Base-by-base conservation (phyloP, 2,888 invertebrate genomes). In the Melikaiella ostensackeni region DNA sequence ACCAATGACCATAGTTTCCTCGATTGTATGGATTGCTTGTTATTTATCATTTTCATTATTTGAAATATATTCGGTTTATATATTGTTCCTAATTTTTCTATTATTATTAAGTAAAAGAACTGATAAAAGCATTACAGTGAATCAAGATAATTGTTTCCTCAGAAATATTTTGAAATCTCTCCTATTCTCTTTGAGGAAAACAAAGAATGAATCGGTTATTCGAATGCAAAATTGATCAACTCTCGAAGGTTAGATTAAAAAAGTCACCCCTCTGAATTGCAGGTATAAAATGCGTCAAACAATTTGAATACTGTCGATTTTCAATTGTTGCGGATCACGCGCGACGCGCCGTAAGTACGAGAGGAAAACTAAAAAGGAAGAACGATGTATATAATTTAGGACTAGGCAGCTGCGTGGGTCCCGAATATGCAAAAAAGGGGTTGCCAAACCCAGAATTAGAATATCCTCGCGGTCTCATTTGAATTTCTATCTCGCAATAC, bases 401-500 rank as follows among this genome's bases (percentile, higher is more conserved):
- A 86, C 85, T 86, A 82, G 86, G 87, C 91, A 91, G 91, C 91
- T 91, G 91, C 90, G 90, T 89, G 90, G 89, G 88, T 84, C 88
- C 86, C 86, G 84, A 76, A 88, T 88, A 90, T 90, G 87, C 89
- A 90, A 90, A 90, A 90, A 90, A 90, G 89, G 91, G 91, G 90
- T 89, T 87, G 87, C 86, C 82, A 84, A 84, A 80, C 86, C 84
- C 86, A 87, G 89, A 91, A 91, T 91, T 91, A 90, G 89, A 91
- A 91, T 91, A 91, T 90, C 89, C 90, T 91, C 91, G 91, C 88
- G 91, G 91, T 91, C 91, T 91, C 91, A 91, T 91, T 91, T 91
- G 91, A 91, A 91, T 91, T 91, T 91, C 89, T 89, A 90, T 89
- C 88, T 90, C 83, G 82, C 82, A 79, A 79, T 55, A 70, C 70